These are phyloP conservation scores for Nectonema munidae DNA, from an alignment of 2,888 invertebrate genomes.

Conservation along the genomic window DNA sequence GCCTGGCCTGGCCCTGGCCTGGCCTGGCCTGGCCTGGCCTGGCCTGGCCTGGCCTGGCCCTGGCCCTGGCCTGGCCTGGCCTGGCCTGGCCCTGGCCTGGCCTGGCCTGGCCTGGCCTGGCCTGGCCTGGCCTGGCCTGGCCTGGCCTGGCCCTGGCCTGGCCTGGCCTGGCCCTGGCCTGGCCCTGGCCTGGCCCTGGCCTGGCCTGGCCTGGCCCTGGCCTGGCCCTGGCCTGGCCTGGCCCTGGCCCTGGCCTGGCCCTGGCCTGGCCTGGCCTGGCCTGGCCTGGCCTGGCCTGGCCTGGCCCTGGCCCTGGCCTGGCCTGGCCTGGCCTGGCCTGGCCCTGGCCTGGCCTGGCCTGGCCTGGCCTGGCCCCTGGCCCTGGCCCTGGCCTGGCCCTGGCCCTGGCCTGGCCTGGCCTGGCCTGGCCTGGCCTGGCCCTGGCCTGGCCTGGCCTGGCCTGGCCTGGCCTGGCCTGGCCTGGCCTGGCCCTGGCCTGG, in stretches of 20 bases:
- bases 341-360: conserved; percentile 15
- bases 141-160: conserved; percentile 11
- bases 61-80: conserved; percentile 13
- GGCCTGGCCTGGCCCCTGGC: conserved; percentile 10
- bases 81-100: conserved; percentile 16
- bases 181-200: no score
- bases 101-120: conserved; percentile 13
- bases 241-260: no score
- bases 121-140: conserved; percentile 12
- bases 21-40: conserved; percentile 13
- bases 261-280: conserved; percentile 5
- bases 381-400: conserved; percentile 10
- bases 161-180: no score
- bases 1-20: conserved; percentile 16
- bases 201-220: conserved; percentile 5
- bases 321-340: conserved; percentile 14
- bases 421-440: conserved; percentile 14
- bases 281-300: conserved; percentile 5
- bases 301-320: conserved; percentile 12
- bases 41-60: conserved; percentile 12
- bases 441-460: conserved; percentile 15
- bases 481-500: no score
- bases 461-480: conserved; percentile 12
- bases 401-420: conserved; percentile 12
- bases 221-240: no score